Evolutionary conservation across 2,888 invertebrate species (phyloP).

Genomic region (Perizoma affinitatum): DNA sequence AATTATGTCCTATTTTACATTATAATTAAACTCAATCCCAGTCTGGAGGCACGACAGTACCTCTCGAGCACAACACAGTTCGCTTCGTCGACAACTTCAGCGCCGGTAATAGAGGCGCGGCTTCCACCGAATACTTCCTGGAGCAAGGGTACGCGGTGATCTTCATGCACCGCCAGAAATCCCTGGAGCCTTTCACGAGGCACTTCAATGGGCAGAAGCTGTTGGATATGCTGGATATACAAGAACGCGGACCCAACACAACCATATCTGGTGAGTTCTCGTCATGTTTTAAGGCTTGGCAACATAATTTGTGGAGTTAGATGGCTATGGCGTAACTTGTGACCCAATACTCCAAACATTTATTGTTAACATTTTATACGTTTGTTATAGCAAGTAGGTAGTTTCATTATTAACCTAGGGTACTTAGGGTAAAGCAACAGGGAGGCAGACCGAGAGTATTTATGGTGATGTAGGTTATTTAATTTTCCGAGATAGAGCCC

Average conservation of each 20-base stretch:
- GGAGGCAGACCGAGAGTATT: too few relatives aligned
- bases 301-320: too few relatives aligned
- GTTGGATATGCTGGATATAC: constrained; percentile 90
- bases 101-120: constrained; percentile 96
- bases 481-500: too few relatives aligned
- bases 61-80: constrained; percentile 98
- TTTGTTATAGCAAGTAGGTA: too few relatives aligned
- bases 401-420: too few relatives aligned
- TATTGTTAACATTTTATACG: too few relatives aligned
- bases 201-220: constrained; percentile 92
- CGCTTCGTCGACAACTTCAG: constrained; percentile 99
- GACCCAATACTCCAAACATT: too few relatives aligned
- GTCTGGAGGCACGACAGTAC: constrained; percentile 99
- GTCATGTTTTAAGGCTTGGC: not conserved
- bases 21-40: constrained; percentile 61
- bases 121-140: constrained; percentile 98
- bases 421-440: too few relatives aligned
- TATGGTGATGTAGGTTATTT: too few relatives aligned
- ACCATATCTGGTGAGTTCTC: constrained; percentile 84
- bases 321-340: too few relatives aligned
- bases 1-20: not conserved
- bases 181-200: constrained; percentile 95
- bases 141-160: constrained; percentile 93
- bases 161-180: constrained; percentile 95
- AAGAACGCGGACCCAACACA: constrained; percentile 86